Evolutionary conservation across 2,797 vertebrate species (phyloP).

Genomic region (Bufotes viridis): DNA sequence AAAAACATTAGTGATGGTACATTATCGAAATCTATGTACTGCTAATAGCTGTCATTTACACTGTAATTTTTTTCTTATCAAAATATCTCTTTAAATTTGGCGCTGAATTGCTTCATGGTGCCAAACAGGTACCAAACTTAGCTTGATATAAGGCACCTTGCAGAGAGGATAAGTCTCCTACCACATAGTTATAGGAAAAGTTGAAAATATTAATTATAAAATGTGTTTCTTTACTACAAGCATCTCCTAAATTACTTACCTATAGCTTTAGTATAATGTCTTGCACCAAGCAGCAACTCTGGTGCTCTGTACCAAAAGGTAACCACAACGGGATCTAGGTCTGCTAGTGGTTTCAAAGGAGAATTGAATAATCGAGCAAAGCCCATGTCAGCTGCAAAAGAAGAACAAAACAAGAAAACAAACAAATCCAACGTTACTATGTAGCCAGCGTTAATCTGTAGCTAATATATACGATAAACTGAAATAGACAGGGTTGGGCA

Average conservation of each 20-base stretch:
- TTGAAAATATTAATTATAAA: not conserved
- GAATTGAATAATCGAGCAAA: constrained; percentile 91
- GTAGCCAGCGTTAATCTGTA: not conserved
- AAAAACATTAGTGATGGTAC: too few species aligned
- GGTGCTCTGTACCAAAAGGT: constrained; percentile 92
- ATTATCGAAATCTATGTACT: too few species aligned
- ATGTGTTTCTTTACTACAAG: not conserved
- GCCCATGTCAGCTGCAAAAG: constrained; percentile 87
- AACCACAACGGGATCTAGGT: constrained; percentile 90
- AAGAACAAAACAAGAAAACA: not conserved
- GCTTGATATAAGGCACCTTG: too few species aligned
- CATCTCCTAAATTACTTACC: constrained; percentile 77
- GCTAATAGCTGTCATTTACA: too few species aligned
- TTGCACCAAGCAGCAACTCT: constrained; percentile 87
- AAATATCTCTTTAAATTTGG: too few species aligned
- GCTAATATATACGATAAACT: not conserved
- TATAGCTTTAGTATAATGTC: constrained; percentile 98
- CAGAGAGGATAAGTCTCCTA: too few species aligned
- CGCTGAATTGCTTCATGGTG: too few species aligned
- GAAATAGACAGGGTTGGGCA: not conserved
- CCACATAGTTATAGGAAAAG: too few species aligned
- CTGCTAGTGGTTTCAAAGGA: constrained; percentile 87
- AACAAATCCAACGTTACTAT: not conserved
- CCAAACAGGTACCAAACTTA: too few species aligned
- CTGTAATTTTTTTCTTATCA: too few species aligned